A percentile compares a stretch with the other conserved stretches of the same genome.
Evolutionary conservation across 23 tunicate species (phyloP).

Genomic region (Halocynthia roretzi): DNA sequence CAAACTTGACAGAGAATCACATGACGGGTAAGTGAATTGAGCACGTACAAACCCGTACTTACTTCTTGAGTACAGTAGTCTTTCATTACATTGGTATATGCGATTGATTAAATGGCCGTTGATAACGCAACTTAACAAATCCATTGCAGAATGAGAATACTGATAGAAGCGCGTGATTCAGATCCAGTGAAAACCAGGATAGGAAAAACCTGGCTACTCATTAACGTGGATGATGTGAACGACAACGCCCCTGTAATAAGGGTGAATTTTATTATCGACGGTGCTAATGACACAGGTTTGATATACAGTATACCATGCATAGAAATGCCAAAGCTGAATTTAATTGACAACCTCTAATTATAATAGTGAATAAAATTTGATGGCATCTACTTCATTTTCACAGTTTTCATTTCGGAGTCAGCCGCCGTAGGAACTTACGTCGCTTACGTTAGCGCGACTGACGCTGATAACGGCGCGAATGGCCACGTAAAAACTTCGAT

Average conservation of each 20-base stretch:
- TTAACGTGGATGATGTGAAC: conserved; percentile 63
- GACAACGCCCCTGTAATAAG: conserved; percentile 65
- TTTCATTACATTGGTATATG: no score
- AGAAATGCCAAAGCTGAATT: no score
- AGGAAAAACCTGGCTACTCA: conserved; percentile 41
- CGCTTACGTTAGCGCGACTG: conserved; percentile 57
- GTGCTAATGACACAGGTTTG: conserved; percentile 39
- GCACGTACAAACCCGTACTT: no score
- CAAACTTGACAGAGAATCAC: conserved; percentile 57
- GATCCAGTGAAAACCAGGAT: conserved; percentile 43
- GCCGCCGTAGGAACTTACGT: conserved; percentile 52
- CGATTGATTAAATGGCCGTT: no score
- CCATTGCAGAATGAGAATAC: conserved; percentile 27
- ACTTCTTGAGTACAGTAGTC: no score
- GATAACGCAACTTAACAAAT: background rate
- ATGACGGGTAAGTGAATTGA: conserved; percentile 44
- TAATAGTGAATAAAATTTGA: background rate
- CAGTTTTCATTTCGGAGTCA: conserved; percentile 57
- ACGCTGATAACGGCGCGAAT: conserved; percentile 55
- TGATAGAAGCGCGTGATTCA: conserved; percentile 80
- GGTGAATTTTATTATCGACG: conserved; percentile 29
- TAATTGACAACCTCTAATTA: background rate
- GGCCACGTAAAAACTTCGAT: conserved; percentile 54
- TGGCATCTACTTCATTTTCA: background rate
- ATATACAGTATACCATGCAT: background rate